These are phyloP conservation scores for Thinocorus orbignyianus DNA, from an alignment of 2,113 vertebrate species.

Conservation along the genomic window DNA sequence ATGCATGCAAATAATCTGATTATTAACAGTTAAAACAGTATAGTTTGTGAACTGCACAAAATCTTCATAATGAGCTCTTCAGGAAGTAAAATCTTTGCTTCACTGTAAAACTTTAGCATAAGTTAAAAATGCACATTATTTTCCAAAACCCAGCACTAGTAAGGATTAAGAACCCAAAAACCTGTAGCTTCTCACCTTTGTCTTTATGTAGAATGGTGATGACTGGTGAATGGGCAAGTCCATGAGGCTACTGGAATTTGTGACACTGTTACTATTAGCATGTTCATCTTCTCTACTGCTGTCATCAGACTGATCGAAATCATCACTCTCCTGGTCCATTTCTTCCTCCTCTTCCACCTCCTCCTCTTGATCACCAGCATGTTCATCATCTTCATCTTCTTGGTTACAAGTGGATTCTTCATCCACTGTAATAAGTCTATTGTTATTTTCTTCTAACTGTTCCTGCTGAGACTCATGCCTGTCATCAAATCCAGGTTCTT, in stretches of 20 bases:
- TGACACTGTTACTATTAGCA: constrained; percentile 83
- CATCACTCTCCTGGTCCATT: constrained; percentile 99
- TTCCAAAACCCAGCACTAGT: background rate
- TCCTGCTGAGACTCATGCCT: constrained; percentile 73
- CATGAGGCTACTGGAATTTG: constrained; percentile 84
- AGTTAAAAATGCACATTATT: background rate
- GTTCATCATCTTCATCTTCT: constrained; percentile 84
- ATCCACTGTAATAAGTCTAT: constrained; percentile 76
- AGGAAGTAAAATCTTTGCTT: background rate
- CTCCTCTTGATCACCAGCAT: constrained; percentile 83
- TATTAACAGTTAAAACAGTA: background rate
- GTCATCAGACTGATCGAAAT: constrained; percentile 94
- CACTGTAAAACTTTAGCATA: background rate
- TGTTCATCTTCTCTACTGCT: constrained; percentile 91
- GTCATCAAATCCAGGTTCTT: constrained; percentile 67
- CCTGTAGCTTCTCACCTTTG: constrained; percentile 84
- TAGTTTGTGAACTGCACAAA: background rate
- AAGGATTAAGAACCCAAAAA: background rate
- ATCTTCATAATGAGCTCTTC: background rate
- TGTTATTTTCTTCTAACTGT: constrained; percentile 81
- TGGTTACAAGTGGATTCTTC: constrained; percentile 79
- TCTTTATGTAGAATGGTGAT: constrained; percentile 83
- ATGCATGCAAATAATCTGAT: background rate
- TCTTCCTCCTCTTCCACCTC: constrained; percentile 91
- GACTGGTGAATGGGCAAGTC: constrained; percentile 85